These are phyloP conservation scores for Rhinogobius similis DNA, from an alignment of 2,113 vertebrate genomes.

Conservation along the genomic window DNA sequence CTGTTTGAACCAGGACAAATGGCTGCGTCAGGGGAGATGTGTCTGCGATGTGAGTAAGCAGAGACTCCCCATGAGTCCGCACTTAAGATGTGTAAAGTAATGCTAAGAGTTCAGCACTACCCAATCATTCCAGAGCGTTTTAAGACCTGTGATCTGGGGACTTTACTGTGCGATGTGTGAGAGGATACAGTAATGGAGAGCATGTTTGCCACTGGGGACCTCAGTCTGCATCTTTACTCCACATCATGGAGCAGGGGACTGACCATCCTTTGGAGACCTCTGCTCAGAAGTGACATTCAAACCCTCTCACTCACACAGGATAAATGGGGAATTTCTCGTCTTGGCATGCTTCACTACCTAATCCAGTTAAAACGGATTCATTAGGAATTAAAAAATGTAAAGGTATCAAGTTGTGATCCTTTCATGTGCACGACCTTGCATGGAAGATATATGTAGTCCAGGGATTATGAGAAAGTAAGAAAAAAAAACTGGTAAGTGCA, in stretches of 20 bases:
- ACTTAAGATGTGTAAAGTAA: conserved; percentile 58
- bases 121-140: conserved; percentile 58
- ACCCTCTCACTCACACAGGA: conserved; percentile 18
- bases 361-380: conserved; percentile 78
- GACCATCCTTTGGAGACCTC: conserved; percentile 50
- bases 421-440: conserved; percentile 39
- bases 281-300: conserved; percentile 40
- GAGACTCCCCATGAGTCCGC: conserved; percentile 36
- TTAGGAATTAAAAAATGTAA: conserved; percentile 78
- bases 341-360: conserved; percentile 68
- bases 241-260: conserved; percentile 57
- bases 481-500: conserved; percentile 47
- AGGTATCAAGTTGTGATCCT: conserved; percentile 66
- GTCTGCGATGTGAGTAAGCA: conserved; percentile 55
- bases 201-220: conserved; percentile 44
- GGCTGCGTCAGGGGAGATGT: conserved; percentile 44
- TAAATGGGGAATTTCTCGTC: conserved; percentile 55
- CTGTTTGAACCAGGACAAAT: conserved; percentile 47
- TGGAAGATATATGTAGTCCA: conserved; percentile 49
- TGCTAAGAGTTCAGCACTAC: conserved; percentile 41
- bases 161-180: conserved; percentile 19
- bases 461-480: conserved; percentile 51
- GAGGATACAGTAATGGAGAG: neutral
- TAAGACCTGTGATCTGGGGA: conserved; percentile 43
- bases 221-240: conserved; percentile 54